Evolutionary conservation across 2,888 invertebrate species (phyloP).

Genomic region (Acleris literana): DNA sequence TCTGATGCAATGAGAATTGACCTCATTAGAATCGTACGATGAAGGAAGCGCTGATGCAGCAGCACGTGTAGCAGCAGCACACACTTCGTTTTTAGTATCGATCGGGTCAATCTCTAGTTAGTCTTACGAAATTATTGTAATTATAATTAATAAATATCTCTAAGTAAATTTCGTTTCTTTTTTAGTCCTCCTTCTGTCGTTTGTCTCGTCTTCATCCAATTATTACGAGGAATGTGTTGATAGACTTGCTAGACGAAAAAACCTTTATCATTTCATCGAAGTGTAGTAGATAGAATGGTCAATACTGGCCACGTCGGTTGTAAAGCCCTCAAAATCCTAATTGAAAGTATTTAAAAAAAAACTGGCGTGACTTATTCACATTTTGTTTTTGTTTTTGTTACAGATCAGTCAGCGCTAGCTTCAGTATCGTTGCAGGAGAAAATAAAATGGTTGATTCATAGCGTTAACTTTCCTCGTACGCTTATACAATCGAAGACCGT

Average conservation of each 20-base stretch:
- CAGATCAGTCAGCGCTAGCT: conserved; percentile 72
- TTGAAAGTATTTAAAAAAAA: too few relatives aligned
- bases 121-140: background rate
- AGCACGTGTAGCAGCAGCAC: background rate
- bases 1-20: background rate
- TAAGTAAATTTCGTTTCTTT: too few relatives aligned
- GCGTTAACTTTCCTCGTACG: conserved; percentile 55
- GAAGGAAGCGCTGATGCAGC: background rate
- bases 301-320: too few relatives aligned
- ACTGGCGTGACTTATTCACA: too few relatives aligned
- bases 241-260: too few relatives aligned
- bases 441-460: conserved; percentile 77
- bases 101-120: background rate
- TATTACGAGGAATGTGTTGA: too few relatives aligned
- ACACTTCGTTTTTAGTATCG: background rate
- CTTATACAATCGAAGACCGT: conserved; percentile 61
- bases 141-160: background rate
- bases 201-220: too few relatives aligned
- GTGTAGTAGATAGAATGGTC: too few relatives aligned
- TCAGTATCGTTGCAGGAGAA: conserved; percentile 49
- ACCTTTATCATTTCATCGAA: too few relatives aligned
- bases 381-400: conserved; percentile 53
- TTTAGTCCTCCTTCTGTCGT: too few relatives aligned
- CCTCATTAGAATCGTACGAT: background rate
- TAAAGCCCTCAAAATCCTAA: too few relatives aligned